Evolutionary conservation across 1,140 invertebrate genomes (phyloP).

Genomic region (Centruroides sculpturatus): DNA sequence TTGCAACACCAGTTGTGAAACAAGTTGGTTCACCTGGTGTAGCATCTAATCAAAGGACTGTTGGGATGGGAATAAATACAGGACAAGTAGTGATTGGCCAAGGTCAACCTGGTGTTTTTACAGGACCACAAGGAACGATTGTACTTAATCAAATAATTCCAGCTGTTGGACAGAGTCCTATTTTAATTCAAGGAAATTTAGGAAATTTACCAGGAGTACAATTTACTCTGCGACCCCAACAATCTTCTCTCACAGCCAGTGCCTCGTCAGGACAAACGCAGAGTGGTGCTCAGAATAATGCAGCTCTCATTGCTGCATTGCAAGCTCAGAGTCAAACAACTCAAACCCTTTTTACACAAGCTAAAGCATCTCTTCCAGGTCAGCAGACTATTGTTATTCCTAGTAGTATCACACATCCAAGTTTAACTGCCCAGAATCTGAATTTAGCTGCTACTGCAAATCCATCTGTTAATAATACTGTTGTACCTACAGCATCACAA

Average conservation of each 20-base stretch:
- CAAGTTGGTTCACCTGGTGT: slow-evolving; percentile 3
- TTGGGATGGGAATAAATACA: slow-evolving; percentile 11
- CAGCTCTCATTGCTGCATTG: slow-evolving; percentile 16
- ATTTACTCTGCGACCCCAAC: slow-evolving; percentile 27
- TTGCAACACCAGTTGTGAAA: slow-evolving; percentile 7
- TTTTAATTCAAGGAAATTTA: slow-evolving; percentile 28
- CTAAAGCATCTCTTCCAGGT: slow-evolving; percentile 8
- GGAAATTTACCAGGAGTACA: slow-evolving; percentile 20
- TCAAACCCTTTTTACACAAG: slow-evolving; percentile 7
- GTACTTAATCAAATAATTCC: slow-evolving; percentile 21
- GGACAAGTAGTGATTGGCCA: slow-evolving; percentile 13
- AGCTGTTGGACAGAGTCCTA: slow-evolving; percentile 21
- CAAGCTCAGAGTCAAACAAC: slow-evolving; percentile 16
- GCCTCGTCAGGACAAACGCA: slow-evolving; percentile 1
- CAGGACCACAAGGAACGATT: slow-evolving; percentile 17
- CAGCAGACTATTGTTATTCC: slow-evolving; percentile 18
- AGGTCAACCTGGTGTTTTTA: slow-evolving; percentile 12
- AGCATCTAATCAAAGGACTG: slow-evolving; percentile 3
- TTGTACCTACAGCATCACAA: slow-evolving; percentile 6
- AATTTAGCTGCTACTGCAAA: slow-evolving; percentile 5
- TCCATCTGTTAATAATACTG: slow-evolving; percentile 2
- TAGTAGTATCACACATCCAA: slow-evolving; percentile 5
- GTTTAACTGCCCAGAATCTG: slow-evolving; percentile 5
- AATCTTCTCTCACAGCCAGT: slow-evolving; percentile 1
- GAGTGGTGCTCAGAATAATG: slow-evolving; percentile 11